Conservation (phyloP, 1,140 invertebrate species). For the Asobara japonica region DNA sequence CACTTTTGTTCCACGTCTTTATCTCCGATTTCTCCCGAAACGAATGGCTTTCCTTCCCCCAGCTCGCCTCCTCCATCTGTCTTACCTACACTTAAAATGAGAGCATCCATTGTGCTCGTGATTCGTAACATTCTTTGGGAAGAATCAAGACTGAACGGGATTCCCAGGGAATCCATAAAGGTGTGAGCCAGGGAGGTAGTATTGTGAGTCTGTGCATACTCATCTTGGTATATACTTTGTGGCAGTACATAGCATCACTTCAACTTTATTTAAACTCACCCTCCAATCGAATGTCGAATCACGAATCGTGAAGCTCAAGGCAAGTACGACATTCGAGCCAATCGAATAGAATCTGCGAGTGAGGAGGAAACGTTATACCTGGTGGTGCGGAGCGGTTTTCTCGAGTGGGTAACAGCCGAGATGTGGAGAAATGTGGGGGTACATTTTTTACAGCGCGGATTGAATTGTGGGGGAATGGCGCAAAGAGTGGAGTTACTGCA, state of each 20-base stretch:
- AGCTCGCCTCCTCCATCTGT: neutral
- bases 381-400: neutral
- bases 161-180: neutral
- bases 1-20: neutral
- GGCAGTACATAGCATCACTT: neutral
- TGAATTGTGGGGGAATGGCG: no score
- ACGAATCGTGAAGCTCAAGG: neutral
- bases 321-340: neutral
- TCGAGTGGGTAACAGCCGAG: neutral
- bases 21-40: neutral
- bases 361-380: neutral
- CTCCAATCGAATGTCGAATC: neutral
- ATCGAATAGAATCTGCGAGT: constrained; percentile 4
- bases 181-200: neutral
- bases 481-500: no score
- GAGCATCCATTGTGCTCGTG: neutral
- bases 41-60: neutral
- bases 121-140: neutral
- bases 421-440: neutral
- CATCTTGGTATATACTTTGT: neutral
- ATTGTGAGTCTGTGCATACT: neutral
- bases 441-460: neutral
- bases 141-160: neutral
- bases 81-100: neutral
- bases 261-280: neutral